Base-by-base conservation (phyloP, 2,113 vertebrate species). In the Antennarius striatus region DNA sequence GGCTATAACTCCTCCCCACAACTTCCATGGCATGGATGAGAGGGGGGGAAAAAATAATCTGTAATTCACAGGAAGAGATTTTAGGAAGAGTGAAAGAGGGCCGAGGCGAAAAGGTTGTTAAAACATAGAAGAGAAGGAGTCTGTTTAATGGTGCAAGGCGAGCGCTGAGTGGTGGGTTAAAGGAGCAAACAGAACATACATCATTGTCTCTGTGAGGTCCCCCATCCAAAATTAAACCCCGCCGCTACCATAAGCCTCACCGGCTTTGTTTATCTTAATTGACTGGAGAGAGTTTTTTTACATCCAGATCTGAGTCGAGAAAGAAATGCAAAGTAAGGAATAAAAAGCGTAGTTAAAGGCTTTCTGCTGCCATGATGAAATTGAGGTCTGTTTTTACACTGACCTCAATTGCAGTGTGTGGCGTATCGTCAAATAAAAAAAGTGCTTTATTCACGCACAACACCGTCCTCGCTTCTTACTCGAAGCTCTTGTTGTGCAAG, bases 11-110 rank as follows among this genome's bases (percentile, higher is more conserved):
- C 84, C 86, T 88, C 65, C 77, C 81, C 77, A 71, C 82, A 88
- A 87, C 89, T 91, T 91, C 87, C 83, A 86, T 72, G 56, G 69
- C 63, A 74, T 75, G 56, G 78, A 76, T 28, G 49, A 70, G 60
- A 22, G 22, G 22, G 10, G 51, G 70, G 68, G 22, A 61, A 58
- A 56, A 80, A 80, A 88, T 71, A 82, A 87, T 79, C 86, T 89
- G 86, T 90, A 84, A 91, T 88, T 87, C 84, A 79, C 79, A 88
- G 78, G 82, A 90, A 88, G 82, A 77, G 74, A 79, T 77, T 83
- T 79, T 63, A 65, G 56, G 84, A 82, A 86, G 80, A 72, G 68
- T 22, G 28, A 71, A 82, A 84, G 75, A 84, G 75, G 63, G 72
- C 62, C 48, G 79, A 74, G 77, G 82, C 77, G 22, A 22, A 79